Evolutionary conservation across 1,140 invertebrate species (phyloP).

Genomic region (Ptiloglossa arizonensis): DNA sequence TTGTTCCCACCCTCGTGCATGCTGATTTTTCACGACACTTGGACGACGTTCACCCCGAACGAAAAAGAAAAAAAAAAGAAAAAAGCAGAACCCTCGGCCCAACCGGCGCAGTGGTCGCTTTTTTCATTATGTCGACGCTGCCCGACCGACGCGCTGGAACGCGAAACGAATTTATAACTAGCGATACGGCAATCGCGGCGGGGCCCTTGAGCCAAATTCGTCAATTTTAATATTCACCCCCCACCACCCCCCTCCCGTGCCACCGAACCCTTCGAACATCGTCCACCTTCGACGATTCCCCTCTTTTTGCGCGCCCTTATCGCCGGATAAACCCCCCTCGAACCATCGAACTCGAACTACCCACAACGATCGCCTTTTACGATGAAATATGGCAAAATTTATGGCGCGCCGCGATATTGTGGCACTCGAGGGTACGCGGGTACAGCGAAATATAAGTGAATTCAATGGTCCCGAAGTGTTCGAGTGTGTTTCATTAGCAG

Average conservation of each 20-base stretch:
- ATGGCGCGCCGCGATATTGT: background rate
- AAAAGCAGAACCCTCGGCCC: slow-evolving; percentile 1
- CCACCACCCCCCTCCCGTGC: too few species aligned
- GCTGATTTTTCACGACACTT: slow-evolving; percentile 75
- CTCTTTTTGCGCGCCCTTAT: slow-evolving; percentile 30
- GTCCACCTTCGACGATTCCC: slow-evolving; percentile 28
- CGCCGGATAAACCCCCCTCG: slow-evolving; percentile 38
- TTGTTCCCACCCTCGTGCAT: slow-evolving; percentile 67
- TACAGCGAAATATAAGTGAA: background rate
- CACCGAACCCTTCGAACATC: too few species aligned
- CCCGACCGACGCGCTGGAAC: slow-evolving; percentile 71
- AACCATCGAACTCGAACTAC: slow-evolving; percentile 26
- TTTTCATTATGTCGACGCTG: slow-evolving; percentile 74
- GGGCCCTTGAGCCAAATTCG: slow-evolving; percentile 65
- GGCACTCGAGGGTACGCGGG: background rate
- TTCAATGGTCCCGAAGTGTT: background rate
- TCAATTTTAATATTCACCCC: slow-evolving; percentile 70
- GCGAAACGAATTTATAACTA: slow-evolving; percentile 78
- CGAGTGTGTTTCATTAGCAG: background rate
- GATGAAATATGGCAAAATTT: slow-evolving; percentile 18
- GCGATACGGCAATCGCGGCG: slow-evolving; percentile 61
- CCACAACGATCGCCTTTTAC: slow-evolving; percentile 47
- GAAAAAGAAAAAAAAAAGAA: too few species aligned
- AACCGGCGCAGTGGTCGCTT: slow-evolving; percentile 21
- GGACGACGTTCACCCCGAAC: slow-evolving; percentile 15